These are phyloP conservation scores for Clepsis dumicolana DNA, from an alignment of 2,888 invertebrate genomes.

Conservation along the genomic window DNA sequence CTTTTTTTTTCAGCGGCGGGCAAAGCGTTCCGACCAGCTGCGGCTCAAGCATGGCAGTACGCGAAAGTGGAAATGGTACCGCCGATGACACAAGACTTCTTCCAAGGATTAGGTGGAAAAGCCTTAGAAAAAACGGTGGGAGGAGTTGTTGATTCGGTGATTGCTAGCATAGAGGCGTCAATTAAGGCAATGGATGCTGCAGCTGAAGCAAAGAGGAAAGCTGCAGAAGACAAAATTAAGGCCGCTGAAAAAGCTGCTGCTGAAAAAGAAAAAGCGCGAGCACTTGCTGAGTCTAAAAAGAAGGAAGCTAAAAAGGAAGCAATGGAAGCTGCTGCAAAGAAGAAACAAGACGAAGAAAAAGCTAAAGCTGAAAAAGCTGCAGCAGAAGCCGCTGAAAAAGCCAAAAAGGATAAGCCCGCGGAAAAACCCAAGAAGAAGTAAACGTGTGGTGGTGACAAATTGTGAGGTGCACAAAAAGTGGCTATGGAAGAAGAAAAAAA, in stretches of 20 bases:
- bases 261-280: conserved; percentile 17
- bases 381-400: conserved; percentile 35
- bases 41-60: conserved; percentile 68
- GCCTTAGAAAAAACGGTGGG: conserved; percentile 59
- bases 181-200: conserved; percentile 63
- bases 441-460: not conserved
- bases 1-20: conserved; percentile 62
- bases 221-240: conserved; percentile 52
- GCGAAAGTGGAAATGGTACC: conserved; percentile 75
- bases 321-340: conserved; percentile 49
- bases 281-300: not conserved
- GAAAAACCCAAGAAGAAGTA: conserved; percentile 45
- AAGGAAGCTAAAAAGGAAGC: conserved; percentile 28
- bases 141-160: conserved; percentile 53
- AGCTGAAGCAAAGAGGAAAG: conserved; percentile 53
- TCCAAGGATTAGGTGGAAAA: conserved; percentile 62
- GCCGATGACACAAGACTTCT: conserved; percentile 62
- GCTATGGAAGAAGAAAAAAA: not conserved
- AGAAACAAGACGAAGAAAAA: conserved; percentile 27
- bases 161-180: conserved; percentile 51
- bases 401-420: conserved; percentile 42
- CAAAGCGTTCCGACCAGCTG: conserved; percentile 54
- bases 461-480: not conserved
- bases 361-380: conserved; percentile 43
- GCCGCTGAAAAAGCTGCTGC: conserved; percentile 46